Evolutionary conservation across 2,888 invertebrate genomes (phyloP), one percentile per base, ranked within the genome.

Genomic region (Cheilosia impressa): DNA sequence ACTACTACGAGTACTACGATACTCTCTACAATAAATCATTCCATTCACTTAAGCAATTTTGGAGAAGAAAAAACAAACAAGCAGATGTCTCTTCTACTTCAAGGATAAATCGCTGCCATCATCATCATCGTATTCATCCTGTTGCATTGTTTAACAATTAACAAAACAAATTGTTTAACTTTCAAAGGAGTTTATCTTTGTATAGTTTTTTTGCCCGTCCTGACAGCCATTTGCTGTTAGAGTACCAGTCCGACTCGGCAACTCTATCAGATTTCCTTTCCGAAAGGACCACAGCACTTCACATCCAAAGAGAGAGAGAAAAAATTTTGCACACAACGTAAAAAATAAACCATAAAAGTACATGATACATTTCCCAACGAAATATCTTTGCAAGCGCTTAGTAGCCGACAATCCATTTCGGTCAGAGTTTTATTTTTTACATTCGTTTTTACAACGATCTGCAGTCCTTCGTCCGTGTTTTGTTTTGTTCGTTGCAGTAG

Each of bases 111-210:
- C 19, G 58, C 76, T 31, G 13, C 72, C 22, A 24, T 53, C 82
- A 41, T 45, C 62, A 34, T 62, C 69, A 41, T 65, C 58, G 57
- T 65, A 57, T 81, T 52, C 55, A 53, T 87, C 72, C 79, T 79
- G 76, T 69, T 88, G 84, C 82, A 87, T 87, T 87, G 87, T 87
- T 88, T 84, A 88, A 84, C 88, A 87, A 88, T 88, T 88, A 88
- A 87, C 84, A 77, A 87, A 76, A 87, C 87, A 87, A 88, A 87
- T 87, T 88, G 88, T 82, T 87, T 82, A 84, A 87, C 87, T 88
- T 87, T 81, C 69, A 53, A 79, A 87, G 77, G 62, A 68, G 66
- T 76, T 57, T 72, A 31, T 63, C 55, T 57, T 13, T 31, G n/a
- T 31, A 9, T 72, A 52, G 13, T 19, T 45, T 66, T 53, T 62